These are phyloP conservation scores for Drosophila subobscura DNA, from an alignment of 1,140 invertebrate genomes.

Conservation along the genomic window DNA sequence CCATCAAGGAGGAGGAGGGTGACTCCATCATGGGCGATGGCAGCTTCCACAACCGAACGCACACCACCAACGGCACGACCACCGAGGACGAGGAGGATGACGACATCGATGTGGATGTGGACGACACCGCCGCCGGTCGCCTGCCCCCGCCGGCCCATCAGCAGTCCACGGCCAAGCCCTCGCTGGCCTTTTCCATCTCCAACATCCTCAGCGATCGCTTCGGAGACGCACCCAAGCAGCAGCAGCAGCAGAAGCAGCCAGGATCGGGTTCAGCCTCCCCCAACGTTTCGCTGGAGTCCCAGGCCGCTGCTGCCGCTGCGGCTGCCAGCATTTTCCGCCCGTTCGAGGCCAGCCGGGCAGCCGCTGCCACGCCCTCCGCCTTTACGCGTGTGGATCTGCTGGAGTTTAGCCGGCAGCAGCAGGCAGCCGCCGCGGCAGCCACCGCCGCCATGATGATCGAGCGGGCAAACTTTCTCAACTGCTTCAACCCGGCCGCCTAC, in stretches of 20 bases:
- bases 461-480: constrained; percentile 80
- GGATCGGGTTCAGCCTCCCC: too few species aligned
- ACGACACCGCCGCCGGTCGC: constrained; percentile 53
- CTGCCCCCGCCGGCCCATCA: constrained; percentile 74
- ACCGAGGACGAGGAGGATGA: constrained; percentile 72
- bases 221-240: constrained; percentile 60
- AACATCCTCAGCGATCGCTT: constrained; percentile 83
- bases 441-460: constrained; percentile 82
- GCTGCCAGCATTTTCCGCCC: constrained; percentile 73
- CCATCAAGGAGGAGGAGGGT: constrained; percentile 81
- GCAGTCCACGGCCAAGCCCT: constrained; percentile 67
- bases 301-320: constrained; percentile 26
- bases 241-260: constrained; percentile 20
- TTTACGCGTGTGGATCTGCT: constrained; percentile 79
- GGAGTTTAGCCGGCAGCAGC: constrained; percentile 79
- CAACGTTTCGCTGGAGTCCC: constrained; percentile 8
- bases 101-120: constrained; percentile 78
- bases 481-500: constrained; percentile 82
- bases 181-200: constrained; percentile 81
- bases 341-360: constrained; percentile 68
- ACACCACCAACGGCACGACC: constrained; percentile 50
- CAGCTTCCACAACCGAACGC: constrained; percentile 75
- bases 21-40: constrained; percentile 80
- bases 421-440: constrained; percentile 74
- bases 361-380: constrained; percentile 72